These are phyloP conservation scores for Cladopsammia gracilis DNA, from an alignment of 64 coral and sea anemone species.

Conservation along the genomic window DNA sequence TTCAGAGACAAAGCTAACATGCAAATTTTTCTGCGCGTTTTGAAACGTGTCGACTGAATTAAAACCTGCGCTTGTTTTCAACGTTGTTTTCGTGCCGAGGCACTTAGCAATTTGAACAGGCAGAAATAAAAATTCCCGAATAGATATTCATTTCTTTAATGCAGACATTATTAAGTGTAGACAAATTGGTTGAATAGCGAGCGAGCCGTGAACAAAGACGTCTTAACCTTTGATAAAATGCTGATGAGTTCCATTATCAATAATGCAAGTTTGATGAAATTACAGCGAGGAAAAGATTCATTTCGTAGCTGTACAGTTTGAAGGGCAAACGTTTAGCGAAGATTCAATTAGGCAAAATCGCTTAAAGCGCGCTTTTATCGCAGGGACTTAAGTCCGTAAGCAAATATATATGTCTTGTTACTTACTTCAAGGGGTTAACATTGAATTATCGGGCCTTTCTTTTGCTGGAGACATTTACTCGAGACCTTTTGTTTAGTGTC, in stretches of 20 bases:
- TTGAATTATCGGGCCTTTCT: constrained; percentile 50
- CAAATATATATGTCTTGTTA: constrained; percentile 49
- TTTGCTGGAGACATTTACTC: constrained; percentile 59
- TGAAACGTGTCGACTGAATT: constrained; percentile 21
- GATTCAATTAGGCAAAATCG: constrained; percentile 70
- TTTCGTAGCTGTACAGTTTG: constrained; percentile 6
- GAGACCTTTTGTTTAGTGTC: constrained; percentile 52
- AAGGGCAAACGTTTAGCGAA: constrained; percentile 24
- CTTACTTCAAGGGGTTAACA: constrained; percentile 45
- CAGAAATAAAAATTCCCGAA: background rate
- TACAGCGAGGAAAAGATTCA: constrained; percentile 19
- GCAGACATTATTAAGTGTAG: constrained; percentile 33
- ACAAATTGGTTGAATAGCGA: constrained; percentile 62
- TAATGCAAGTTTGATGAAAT: constrained; percentile 55
- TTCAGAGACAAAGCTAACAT: constrained; percentile 72
- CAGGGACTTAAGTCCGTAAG: constrained; percentile 43
- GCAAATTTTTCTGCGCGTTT: constrained; percentile 53
- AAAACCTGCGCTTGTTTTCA: constrained; percentile 6
- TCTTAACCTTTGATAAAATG: constrained; percentile 65
- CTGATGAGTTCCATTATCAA: constrained; percentile 34
- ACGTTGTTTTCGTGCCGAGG: background rate
- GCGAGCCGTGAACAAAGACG: constrained; percentile 25
- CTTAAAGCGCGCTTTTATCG: constrained; percentile 12
- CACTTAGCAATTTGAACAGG: constrained; percentile 7
- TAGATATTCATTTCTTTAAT: constrained; percentile 47